A percentile compares a stretch with the other conserved stretches of the same genome.
Conservation (phyloP, 2,797 vertebrate genomes). For the Cynopterus sphinx region DNA sequence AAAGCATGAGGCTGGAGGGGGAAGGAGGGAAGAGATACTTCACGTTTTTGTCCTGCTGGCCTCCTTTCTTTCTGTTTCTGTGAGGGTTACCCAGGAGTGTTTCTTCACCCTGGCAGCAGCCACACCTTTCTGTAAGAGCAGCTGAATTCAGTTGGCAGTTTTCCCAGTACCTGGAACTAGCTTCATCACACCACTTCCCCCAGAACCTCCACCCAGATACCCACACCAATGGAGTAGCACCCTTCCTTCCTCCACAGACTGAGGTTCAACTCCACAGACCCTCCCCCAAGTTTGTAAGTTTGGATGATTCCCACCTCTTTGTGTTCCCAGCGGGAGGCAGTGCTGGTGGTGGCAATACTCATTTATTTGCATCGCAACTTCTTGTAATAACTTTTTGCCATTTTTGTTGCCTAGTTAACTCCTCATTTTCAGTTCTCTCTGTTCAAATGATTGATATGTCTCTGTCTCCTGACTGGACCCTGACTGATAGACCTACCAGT, state of each 20-base stretch:
- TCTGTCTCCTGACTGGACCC: neutral
- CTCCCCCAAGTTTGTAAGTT: neutral
- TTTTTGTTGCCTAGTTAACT: neutral
- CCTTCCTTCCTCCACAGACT: neutral
- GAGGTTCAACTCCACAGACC: neutral
- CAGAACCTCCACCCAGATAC: neutral
- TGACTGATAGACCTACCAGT: neutral
- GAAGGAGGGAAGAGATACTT: too few relatives aligned
- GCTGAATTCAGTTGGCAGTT: neutral
- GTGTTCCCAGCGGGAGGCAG: neutral
- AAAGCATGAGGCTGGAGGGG: neutral
- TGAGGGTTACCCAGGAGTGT: neutral
- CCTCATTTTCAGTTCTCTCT: neutral
- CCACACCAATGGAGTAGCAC: rapidly evolving
- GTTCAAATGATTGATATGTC: neutral
- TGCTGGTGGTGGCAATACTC: neutral
- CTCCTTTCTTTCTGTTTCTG: neutral
- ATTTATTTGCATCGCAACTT: neutral
- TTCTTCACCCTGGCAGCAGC: neutral
- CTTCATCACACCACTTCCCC: neutral
- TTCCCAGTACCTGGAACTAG: neutral
- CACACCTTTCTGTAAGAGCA: neutral
- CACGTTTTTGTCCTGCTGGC: rapidly evolving
- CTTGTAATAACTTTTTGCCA: neutral
- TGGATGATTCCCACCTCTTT: neutral